Conservation (phyloP, 2,797 vertebrate genomes). For the Oreonectes daqikongensis region DNA sequence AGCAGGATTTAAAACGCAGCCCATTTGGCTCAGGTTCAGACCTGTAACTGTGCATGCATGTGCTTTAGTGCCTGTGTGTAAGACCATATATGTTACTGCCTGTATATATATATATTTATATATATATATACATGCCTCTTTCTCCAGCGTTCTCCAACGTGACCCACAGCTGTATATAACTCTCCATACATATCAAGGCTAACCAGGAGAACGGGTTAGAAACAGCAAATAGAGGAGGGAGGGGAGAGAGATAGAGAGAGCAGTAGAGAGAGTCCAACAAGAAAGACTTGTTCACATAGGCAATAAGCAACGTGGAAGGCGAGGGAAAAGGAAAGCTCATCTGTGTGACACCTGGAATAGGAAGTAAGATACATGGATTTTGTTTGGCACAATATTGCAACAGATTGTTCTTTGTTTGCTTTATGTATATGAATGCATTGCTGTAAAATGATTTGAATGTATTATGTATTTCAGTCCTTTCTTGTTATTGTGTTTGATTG, state of each 20-base stretch:
- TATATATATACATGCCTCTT: not conserved
- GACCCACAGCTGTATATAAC: constrained; percentile 42
- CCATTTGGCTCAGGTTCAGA: constrained; percentile 35
- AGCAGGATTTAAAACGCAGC: constrained; percentile 56
- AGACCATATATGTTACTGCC: not conserved
- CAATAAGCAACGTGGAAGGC: constrained; percentile 24
- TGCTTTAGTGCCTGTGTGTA: constrained; percentile 1
- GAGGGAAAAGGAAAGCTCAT: constrained; percentile 29
- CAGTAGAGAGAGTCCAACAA: constrained; percentile 1
- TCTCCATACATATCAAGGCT: constrained; percentile 36
- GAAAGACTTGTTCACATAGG: constrained; percentile 22
- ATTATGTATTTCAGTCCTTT: constrained; percentile 10
- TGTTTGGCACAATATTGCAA: constrained; percentile 37
- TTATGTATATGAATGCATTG: constrained; percentile 11
- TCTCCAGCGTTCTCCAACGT: constrained; percentile 15
- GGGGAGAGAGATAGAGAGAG: constrained; percentile 31
- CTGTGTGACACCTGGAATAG: constrained; percentile 43
- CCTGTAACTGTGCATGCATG: constrained; percentile 25
- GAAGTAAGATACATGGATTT: constrained; percentile 55
- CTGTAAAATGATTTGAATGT: constrained; percentile 21
- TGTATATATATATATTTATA: constrained; percentile 13
- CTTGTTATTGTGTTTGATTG: not conserved
- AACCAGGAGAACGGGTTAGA: constrained; percentile 19
- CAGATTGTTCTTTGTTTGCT: constrained; percentile 32
- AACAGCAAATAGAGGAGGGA: constrained; percentile 45